Percentiles rank a stretch among this genome's conserved stretches.
Conservation (phyloP, 2,113 vertebrate species). For the Diphyllodes magnificus region DNA sequence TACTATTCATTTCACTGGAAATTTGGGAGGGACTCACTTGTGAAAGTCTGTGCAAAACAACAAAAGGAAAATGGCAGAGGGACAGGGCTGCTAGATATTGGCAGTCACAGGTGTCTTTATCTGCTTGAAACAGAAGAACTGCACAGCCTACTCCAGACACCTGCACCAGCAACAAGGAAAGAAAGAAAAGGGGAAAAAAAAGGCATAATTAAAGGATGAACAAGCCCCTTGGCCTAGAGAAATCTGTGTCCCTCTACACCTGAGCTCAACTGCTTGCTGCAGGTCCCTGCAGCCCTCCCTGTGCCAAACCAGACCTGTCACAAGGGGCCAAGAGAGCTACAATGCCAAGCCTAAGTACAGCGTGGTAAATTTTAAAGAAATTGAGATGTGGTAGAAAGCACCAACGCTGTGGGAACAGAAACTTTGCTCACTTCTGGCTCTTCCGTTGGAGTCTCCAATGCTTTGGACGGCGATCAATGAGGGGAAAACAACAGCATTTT, state of each 20-base stretch:
- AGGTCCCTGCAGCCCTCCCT: background rate
- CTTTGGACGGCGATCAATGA: constrained; percentile 14
- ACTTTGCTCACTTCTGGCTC: background rate
- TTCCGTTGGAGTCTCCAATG: background rate
- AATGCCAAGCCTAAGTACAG: background rate
- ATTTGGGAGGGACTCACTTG: background rate
- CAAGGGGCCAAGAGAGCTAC: background rate
- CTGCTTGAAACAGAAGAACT: background rate
- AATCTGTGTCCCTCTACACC: background rate
- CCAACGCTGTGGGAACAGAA: background rate
- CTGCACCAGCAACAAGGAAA: background rate
- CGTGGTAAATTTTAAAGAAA: background rate
- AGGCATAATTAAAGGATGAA: background rate
- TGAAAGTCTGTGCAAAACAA: constrained; percentile 21
- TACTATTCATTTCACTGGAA: background rate
- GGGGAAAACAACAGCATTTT: background rate
- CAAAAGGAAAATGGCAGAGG: constrained; percentile 29
- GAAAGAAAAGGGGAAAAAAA: background rate
- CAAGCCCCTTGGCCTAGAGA: background rate
- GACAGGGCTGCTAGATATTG: background rate
- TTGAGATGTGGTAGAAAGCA: background rate
- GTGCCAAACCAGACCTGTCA: background rate
- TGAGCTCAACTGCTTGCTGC: background rate
- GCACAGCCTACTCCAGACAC: background rate
- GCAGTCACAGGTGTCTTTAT: constrained; percentile 26